Percentiles rank a stretch among this genome's conserved stretches.
phyloP scores from a whole-genome alignment of 2,888 invertebrate species.

The Brachyptera risi region DNA sequence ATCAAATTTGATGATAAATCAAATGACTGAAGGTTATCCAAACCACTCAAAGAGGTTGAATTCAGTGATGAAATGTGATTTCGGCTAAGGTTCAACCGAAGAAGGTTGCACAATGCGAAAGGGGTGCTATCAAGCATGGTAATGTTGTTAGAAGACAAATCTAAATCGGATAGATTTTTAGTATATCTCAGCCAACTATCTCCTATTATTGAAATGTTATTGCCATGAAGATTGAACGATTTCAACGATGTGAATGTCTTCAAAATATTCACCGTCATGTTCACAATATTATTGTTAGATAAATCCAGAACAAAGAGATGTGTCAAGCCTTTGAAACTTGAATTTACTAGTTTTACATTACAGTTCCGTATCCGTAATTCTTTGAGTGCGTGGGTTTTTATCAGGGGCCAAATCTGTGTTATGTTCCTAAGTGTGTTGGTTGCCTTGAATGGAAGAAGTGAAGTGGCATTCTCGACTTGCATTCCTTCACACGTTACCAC shows the following conservation, averaged over 20 bases:
- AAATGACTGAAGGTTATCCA: constrained; percentile 60
- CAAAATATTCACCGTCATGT: constrained; percentile 39
- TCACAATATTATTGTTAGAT: constrained; percentile 54
- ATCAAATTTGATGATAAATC: constrained; percentile 68
- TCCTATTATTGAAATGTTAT: constrained; percentile 3
- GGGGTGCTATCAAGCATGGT: constrained; percentile 35
- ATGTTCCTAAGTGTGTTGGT: no score
- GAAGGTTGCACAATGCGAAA: constrained; percentile 39
- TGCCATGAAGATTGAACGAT: constrained; percentile 9
- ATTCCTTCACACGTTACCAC: not conserved
- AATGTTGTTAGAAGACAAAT: constrained; percentile 41
- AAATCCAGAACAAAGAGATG: constrained; percentile 57
- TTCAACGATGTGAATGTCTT: constrained; percentile 9
- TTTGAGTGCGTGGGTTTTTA: not conserved
- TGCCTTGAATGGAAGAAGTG: no score
- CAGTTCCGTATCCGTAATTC: not conserved
- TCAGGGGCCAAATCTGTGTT: not conserved
- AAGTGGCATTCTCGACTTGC: not conserved
- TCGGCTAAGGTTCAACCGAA: constrained; percentile 62
- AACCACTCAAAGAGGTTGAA: constrained; percentile 56
- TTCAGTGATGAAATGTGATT: constrained; percentile 59
- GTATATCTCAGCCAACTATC: constrained; percentile 8
- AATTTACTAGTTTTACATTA: not conserved
- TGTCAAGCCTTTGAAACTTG: not conserved
- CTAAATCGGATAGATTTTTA: constrained; percentile 33